phyloP scores from a whole-genome alignment of 2,888 invertebrate genomes.

The Eretmocerus hayati region DNA sequence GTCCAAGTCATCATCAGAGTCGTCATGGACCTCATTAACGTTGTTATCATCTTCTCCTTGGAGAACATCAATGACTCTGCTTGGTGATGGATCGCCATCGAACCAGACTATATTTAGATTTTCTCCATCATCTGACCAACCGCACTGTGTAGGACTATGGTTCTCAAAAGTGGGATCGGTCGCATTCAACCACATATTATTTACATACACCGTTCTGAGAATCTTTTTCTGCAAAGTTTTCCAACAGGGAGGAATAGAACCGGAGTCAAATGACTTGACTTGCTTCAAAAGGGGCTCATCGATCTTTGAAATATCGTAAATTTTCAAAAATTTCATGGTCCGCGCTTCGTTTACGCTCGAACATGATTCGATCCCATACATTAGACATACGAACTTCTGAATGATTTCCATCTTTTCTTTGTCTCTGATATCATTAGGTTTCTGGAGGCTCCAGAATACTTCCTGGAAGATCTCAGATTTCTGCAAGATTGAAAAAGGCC shows the following conservation, averaged over 20 bases:
- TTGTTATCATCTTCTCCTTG: no score
- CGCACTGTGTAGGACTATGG: background rate
- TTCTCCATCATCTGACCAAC: background rate
- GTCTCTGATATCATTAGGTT: background rate
- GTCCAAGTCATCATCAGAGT: no score
- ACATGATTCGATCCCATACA: background rate
- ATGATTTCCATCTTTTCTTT: background rate
- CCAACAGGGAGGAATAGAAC: background rate
- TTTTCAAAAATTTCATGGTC: background rate
- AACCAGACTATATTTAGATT: background rate
- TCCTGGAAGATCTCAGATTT: background rate
- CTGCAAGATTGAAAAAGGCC: slow-evolving; percentile 2
- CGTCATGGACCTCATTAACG: no score
- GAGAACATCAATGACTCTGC: no score
- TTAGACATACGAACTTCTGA: background rate
- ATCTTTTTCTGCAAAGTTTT: background rate
- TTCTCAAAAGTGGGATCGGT: background rate
- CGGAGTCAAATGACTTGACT: background rate
- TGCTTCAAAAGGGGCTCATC: no score
- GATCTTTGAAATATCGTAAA: no score
- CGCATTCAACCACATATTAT: background rate
- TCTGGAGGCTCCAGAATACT: background rate
- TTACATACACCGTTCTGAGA: background rate
- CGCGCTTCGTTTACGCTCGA: background rate
- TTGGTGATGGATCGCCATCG: background rate